phyloP scores from a whole-genome alignment of 2,888 invertebrate species.

The Horisme vitalbata region DNA sequence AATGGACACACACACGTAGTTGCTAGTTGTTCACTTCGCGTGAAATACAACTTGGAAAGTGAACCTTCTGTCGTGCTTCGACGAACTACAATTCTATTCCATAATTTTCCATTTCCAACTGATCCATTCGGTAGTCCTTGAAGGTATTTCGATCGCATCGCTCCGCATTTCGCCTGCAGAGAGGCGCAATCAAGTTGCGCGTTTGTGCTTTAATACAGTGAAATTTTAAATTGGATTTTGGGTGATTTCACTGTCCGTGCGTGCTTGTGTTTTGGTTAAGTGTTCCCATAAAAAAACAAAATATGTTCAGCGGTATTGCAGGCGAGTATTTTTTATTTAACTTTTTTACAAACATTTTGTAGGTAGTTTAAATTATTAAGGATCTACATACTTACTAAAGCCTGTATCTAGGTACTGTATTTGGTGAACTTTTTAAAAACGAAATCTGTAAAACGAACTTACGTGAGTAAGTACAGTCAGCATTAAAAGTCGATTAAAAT shows the following conservation, averaged over 20 bases:
- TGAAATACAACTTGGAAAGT: conserved; percentile 39
- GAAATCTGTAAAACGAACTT: too few relatives aligned
- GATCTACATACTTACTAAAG: too few relatives aligned
- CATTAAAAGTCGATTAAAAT: too few relatives aligned
- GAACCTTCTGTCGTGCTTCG: conserved; percentile 43
- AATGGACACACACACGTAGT: too few relatives aligned
- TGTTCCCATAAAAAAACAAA: conserved; percentile 41
- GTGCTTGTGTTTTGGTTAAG: conserved; percentile 33
- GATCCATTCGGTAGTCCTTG: too few relatives aligned
- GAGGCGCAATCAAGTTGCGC: conserved; percentile 39
- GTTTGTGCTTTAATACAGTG: conserved; percentile 14
- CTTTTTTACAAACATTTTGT: too few relatives aligned
- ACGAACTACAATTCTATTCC: conserved; percentile 39
- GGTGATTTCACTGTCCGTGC: conserved; percentile 30
- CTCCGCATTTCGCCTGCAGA: conserved; percentile 46
- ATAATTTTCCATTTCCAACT: too few relatives aligned
- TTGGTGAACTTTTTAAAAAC: too few relatives aligned
- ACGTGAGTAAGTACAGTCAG: too few relatives aligned
- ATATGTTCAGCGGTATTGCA: conserved; percentile 79
- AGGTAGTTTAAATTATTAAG: too few relatives aligned
- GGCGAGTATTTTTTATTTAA: conserved; percentile 47
- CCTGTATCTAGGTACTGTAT: too few relatives aligned
- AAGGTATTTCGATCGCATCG: conserved; percentile 55
- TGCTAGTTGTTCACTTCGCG: conserved; percentile 28
- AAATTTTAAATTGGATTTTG: conserved; percentile 22